phyloP scores from a whole-genome alignment of 30 jellyfish, hydroid and myxozoan genomes.

The Hydractinia symbiolongicarpus region DNA sequence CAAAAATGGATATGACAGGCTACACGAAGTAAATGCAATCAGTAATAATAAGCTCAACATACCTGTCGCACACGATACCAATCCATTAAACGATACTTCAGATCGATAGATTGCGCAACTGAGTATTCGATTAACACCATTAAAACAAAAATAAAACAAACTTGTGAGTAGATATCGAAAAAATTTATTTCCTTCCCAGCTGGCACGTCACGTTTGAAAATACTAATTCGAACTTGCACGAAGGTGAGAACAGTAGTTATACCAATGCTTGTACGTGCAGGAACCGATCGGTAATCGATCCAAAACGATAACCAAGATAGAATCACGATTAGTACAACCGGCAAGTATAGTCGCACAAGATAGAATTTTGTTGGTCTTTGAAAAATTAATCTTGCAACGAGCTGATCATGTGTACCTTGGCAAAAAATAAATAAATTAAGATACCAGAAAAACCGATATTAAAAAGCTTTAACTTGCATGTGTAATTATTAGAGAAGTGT shows the following conservation, averaged over 20 bases:
- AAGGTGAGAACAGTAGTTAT: slow-evolving; percentile 12
- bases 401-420: slow-evolving; percentile 41
- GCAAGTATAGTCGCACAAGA: slow-evolving; percentile 42
- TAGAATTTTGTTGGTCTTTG: slow-evolving; percentile 28
- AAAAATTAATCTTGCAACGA: slow-evolving; percentile 26
- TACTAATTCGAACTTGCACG: slow-evolving; percentile 1
- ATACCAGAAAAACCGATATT: no score
- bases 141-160: slow-evolving; percentile 49
- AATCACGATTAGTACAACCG: slow-evolving; percentile 41
- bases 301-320: slow-evolving; percentile 60
- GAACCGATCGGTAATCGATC: slow-evolving; percentile 54
- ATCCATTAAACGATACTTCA: slow-evolving; percentile 9
- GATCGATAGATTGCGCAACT: slow-evolving; percentile 49
- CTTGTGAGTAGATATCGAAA: slow-evolving; percentile 41
- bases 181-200: slow-evolving; percentile 12
- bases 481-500: no score
- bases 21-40: no score
- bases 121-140: slow-evolving; percentile 62
- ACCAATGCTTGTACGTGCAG: slow-evolving; percentile 54
- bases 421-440: not conserved
- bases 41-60: not conserved
- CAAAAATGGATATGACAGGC: not conserved
- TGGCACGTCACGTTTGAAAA: slow-evolving; percentile 12
- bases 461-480: no score
- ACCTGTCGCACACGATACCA: slow-evolving; percentile 16